A percentile compares a stretch with the other conserved stretches of the same genome.
These are phyloP conservation scores for Lagenorhynchus albirostris DNA, from an alignment of 2,113 vertebrate species.

Conservation along the genomic window DNA sequence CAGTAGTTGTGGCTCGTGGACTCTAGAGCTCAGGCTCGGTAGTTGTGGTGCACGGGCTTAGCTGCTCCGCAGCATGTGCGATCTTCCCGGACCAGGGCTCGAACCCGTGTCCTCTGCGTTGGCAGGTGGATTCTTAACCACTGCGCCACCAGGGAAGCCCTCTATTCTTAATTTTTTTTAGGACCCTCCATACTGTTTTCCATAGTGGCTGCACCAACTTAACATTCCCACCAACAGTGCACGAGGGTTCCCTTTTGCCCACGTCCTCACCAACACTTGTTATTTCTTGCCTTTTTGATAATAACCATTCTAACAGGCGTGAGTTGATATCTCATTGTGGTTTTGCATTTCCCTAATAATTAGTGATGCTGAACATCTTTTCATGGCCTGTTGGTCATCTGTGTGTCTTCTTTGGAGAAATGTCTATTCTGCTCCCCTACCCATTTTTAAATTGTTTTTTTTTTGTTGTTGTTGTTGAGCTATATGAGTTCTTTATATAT, in stretches of 20 bases:
- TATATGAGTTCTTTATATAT: neutral
- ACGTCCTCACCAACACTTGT: neutral
- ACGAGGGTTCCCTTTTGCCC: neutral
- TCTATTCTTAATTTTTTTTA: neutral
- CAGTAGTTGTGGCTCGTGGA: no score
- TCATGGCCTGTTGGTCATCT: neutral
- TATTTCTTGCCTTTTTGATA: neutral
- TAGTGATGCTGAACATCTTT: neutral
- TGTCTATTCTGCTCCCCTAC: neutral
- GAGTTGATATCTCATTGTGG: neutral
- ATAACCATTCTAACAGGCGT: neutral
- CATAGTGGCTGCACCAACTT: neutral
- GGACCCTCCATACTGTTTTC: neutral
- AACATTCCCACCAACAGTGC: no score
- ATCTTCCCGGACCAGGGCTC: no score
- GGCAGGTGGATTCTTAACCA: no score
- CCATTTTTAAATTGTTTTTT: neutral
- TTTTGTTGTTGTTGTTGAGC: neutral
- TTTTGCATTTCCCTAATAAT: neutral
- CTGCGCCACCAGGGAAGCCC: no score
- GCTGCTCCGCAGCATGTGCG: no score
- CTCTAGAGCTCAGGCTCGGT: no score
- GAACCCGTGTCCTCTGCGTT: no score
- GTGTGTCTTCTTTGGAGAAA: neutral
- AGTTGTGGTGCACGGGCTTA: no score